A percentile compares a stretch with the other conserved stretches of the same genome.
Conservation (phyloP, 1,140 invertebrate species). For the Drosophila sp. region DNA sequence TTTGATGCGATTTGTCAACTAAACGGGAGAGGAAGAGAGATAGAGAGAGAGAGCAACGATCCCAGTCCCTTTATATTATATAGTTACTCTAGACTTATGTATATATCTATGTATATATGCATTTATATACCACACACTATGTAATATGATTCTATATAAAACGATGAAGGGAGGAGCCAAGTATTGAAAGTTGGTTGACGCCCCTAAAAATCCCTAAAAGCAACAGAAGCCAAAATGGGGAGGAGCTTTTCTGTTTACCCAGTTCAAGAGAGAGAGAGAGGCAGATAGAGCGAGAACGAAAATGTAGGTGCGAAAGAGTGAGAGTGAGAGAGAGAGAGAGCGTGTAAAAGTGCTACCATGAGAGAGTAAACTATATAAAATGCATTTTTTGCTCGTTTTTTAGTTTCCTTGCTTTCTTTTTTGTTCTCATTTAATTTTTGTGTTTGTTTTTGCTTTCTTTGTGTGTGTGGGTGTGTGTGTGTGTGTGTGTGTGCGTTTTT, state of each 20-base stretch:
- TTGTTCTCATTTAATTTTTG: not conserved
- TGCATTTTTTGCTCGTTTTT: constrained; percentile 35
- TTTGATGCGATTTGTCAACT: constrained; percentile 17
- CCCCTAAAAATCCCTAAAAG: constrained; percentile 54
- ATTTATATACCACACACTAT: constrained; percentile 3
- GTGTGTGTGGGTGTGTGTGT: not conserved
- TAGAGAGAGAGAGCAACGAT: constrained; percentile 23
- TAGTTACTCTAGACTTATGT: constrained; percentile 1
- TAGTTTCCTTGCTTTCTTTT: not conserved
- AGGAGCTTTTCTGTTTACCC: constrained; percentile 41
- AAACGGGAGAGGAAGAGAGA: not conserved
- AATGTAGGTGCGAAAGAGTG: not conserved
- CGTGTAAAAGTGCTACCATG: not conserved
- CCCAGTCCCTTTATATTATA: constrained; percentile 18
- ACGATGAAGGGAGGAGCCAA: not conserved
- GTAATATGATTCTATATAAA: not conserved
- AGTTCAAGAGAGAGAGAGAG: constrained; percentile 14
- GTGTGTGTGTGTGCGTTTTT: not conserved
- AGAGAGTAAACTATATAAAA: constrained; percentile 32
- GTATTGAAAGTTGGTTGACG: not conserved
- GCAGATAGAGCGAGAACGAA: not conserved
- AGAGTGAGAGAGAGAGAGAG: constrained; percentile 18
- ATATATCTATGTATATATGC: not conserved
- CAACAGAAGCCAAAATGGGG: constrained; percentile 42
- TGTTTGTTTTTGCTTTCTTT: not conserved